Conservation (phyloP, 1,140 invertebrate genomes). For the Sinonovacula constricta region DNA sequence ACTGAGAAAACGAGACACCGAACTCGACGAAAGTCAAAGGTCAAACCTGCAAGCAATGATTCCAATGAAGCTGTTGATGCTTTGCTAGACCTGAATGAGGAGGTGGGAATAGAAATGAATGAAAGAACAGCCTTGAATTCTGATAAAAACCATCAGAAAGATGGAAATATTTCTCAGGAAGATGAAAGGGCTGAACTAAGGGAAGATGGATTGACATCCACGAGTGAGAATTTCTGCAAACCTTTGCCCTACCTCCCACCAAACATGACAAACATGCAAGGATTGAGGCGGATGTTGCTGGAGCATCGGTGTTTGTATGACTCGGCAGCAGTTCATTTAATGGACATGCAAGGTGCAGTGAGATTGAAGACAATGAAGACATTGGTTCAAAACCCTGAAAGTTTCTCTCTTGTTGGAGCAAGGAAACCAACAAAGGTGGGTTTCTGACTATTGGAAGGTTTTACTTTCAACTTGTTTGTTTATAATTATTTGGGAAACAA, state of each 20-base stretch:
- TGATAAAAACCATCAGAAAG: background rate
- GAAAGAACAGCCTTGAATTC: no score
- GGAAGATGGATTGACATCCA: no score
- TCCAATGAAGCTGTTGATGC: background rate
- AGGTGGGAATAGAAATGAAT: conserved; percentile 15
- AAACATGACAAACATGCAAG: conserved; percentile 26
- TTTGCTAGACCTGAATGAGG: conserved; percentile 16
- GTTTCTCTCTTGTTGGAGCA: no score
- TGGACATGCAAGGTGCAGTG: background rate
- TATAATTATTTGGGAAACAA: no score
- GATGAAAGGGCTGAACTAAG: background rate
- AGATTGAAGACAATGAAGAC: conserved; percentile 10
- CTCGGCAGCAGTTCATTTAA: conserved; percentile 32
- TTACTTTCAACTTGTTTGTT: no score
- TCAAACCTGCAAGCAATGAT: conserved; percentile 11
- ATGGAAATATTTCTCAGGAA: background rate
- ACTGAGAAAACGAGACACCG: conserved; percentile 1
- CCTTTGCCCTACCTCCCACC: conserved; percentile 50
- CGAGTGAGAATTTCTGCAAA: background rate
- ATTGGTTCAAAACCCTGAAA: no score
- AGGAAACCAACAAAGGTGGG: no score
- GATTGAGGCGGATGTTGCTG: conserved; percentile 43
- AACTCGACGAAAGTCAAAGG: conserved; percentile 11
- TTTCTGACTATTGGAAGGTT: no score
- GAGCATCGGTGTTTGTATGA: conserved; percentile 43